Evolutionary conservation across 2,797 vertebrate genomes (phyloP).

Genomic region (Sebastes miniatus): DNA sequence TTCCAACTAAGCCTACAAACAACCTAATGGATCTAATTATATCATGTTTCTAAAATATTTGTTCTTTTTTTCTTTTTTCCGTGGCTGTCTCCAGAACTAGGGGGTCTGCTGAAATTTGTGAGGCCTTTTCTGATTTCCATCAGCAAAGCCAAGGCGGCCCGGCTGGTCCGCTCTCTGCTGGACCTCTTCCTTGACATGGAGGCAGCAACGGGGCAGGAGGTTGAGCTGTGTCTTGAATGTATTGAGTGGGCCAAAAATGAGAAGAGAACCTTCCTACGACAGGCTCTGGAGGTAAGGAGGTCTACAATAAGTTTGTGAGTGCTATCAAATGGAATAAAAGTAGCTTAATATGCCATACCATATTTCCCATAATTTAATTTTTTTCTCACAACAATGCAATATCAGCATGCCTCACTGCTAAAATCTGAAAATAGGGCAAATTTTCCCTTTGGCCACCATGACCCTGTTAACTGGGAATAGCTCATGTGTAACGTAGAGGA

Average conservation of each 20-base stretch:
- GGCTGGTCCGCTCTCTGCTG: constrained; percentile 94
- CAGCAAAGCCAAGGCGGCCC: constrained; percentile 98
- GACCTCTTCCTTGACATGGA: constrained; percentile 99
- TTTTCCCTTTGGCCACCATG: neutral
- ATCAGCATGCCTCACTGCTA: neutral
- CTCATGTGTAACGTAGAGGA: neutral
- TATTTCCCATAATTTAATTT: neutral
- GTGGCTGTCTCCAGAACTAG: constrained; percentile 85
- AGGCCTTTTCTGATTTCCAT: constrained; percentile 98
- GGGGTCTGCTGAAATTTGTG: constrained; percentile 97
- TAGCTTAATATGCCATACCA: neutral
- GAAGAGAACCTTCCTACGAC: constrained; percentile 98
- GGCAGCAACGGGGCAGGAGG: constrained; percentile 98
- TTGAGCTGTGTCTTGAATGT: constrained; percentile 97
- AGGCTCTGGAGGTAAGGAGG: constrained; percentile 91
- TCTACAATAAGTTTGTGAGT: neutral
- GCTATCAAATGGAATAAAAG: neutral
- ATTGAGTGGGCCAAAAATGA: constrained; percentile 99
- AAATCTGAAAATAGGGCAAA: neutral
- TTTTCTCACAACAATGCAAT: neutral
- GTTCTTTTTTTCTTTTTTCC: neutral
- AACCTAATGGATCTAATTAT: neutral
- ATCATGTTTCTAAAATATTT: neutral
- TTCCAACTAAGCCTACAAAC: neutral
- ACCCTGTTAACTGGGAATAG: neutral